Percentiles rank a stretch among this genome's conserved stretches.
Conservation (phyloP, 1,140 invertebrate genomes). For the Apocrypta bakeri region DNA sequence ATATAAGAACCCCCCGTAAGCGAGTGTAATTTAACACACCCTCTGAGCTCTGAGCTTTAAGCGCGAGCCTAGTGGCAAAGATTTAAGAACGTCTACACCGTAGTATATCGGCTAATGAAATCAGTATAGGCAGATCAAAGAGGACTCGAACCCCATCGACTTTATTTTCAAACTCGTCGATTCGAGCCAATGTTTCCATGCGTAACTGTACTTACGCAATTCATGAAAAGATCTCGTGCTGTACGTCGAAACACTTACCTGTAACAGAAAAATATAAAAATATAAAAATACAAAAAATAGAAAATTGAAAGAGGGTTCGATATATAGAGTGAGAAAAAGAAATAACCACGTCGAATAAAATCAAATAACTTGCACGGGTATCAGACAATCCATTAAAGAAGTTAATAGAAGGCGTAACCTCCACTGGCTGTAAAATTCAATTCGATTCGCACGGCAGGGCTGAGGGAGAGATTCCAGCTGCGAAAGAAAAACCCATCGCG, state of each 20-base stretch:
- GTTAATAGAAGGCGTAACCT: slow-evolving; percentile 54
- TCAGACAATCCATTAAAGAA: slow-evolving; percentile 35
- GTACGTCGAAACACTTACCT: slow-evolving; percentile 58
- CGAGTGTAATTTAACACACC: slow-evolving; percentile 38
- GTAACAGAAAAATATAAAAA: slow-evolving; percentile 56
- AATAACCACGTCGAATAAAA: slow-evolving; percentile 23
- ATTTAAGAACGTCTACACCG: background rate
- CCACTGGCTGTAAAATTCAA: slow-evolving; percentile 58
- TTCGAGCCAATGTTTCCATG: background rate
- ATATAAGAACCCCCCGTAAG: background rate
- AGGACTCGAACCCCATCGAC: background rate
- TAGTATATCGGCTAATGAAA: slow-evolving; percentile 66
- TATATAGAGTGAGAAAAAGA: too few species aligned
- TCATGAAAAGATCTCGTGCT: too few species aligned
- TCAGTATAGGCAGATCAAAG: slow-evolving; percentile 61
- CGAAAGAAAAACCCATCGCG: slow-evolving; percentile 1
- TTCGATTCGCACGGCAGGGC: slow-evolving; percentile 37
- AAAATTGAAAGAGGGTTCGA: too few species aligned
- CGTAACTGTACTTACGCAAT: background rate
- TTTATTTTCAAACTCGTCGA: slow-evolving; percentile 2
- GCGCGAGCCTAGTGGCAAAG: slow-evolving; percentile 14
- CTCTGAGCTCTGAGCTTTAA: background rate
- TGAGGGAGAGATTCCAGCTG: slow-evolving; percentile 9
- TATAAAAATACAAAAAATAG: background rate
- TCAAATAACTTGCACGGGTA: slow-evolving; percentile 26